phyloP scores from a whole-genome alignment of 2,113 vertebrate species.

The Campylomormyrus numenius region DNA sequence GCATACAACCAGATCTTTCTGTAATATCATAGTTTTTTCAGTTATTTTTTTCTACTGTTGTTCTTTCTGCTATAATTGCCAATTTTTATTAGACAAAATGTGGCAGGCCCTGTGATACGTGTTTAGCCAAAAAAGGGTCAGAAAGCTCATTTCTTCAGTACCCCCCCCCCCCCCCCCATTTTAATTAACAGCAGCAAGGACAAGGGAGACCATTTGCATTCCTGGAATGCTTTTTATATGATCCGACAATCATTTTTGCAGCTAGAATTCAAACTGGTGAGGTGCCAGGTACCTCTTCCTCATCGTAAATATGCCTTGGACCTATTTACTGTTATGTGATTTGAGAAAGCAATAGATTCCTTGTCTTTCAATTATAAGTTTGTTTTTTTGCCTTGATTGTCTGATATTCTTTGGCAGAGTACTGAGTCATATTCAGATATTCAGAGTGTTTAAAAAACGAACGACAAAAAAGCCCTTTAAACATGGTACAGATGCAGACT shows the following conservation, averaged over 20 bases:
- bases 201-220: constrained; percentile 53
- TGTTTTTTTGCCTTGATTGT: neutral
- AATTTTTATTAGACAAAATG: neutral
- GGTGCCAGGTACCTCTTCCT: constrained; percentile 17
- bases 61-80: neutral
- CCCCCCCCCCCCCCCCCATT: constrained; percentile 34
- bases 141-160: neutral
- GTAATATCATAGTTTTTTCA: neutral
- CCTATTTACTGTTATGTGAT: constrained; percentile 17
- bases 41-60: neutral
- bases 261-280: constrained; percentile 36
- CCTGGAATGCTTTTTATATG: constrained; percentile 42
- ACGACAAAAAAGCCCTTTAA: neutral
- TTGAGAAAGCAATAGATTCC: neutral
- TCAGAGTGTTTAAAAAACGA: neutral
- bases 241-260: constrained; percentile 46
- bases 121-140: constrained; percentile 23
- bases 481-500: neutral
- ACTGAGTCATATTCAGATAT: neutral
- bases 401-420: neutral
- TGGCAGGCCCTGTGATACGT: neutral
- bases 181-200: constrained; percentile 35
- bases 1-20: neutral
- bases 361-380: neutral
- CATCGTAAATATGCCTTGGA: constrained; percentile 15